Percentiles rank a stretch among this genome's conserved stretches.
Evolutionary conservation across 2,113 vertebrate species (phyloP).

Genomic region (Hemiscyllium ocellatum): DNA sequence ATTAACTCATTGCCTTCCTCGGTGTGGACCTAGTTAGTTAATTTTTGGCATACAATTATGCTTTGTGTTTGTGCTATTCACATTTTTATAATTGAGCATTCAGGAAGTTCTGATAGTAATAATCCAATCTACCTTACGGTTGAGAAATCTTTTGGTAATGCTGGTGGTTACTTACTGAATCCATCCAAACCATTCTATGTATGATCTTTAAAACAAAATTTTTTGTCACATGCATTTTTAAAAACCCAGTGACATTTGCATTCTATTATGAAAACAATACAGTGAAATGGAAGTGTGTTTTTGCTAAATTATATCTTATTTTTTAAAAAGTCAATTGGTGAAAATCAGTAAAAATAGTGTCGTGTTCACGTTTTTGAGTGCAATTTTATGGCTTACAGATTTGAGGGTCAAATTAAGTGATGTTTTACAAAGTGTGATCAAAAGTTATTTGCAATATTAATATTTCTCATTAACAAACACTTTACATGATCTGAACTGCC

Average conservation of each 20-base stretch:
- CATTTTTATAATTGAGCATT: background rate
- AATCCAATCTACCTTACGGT: background rate
- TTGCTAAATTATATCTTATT: background rate
- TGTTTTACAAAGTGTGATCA: background rate
- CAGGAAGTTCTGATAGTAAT: background rate
- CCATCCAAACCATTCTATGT: background rate
- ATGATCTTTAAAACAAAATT: background rate
- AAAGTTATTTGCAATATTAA: background rate
- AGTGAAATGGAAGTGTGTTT: background rate
- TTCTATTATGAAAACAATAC: background rate
- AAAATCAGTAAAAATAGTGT: background rate
- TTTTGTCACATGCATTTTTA: background rate
- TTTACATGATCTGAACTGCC: background rate
- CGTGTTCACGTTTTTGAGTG: background rate
- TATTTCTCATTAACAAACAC: background rate
- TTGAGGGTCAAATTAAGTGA: background rate
- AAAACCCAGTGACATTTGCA: background rate
- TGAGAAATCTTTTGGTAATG: background rate
- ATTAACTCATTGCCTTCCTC: background rate
- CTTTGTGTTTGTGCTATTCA: background rate
- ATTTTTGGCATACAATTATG: background rate
- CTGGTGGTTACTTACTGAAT: background rate
- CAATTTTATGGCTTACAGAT: background rate
- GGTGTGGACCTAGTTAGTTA: background rate
- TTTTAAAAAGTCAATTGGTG: background rate